Percentiles rank a stretch among this genome's conserved stretches.
These are phyloP conservation scores for Todus mexicanus DNA, from an alignment of 2,797 vertebrate species.

Conservation along the genomic window DNA sequence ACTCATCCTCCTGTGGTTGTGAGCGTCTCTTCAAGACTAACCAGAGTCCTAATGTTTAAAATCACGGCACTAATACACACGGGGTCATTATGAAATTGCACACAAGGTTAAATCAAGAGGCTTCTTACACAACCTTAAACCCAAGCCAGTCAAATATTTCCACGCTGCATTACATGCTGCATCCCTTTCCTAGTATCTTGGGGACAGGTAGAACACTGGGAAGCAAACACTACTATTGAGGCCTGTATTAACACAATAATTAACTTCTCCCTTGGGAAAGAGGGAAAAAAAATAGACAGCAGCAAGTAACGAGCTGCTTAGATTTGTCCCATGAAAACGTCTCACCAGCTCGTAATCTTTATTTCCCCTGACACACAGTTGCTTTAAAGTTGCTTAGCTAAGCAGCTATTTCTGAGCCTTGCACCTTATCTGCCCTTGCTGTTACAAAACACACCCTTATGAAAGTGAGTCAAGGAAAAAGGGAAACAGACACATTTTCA, in stretches of 20 bases:
- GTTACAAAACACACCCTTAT: slow-evolving; percentile 19
- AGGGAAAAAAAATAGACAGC: not conserved
- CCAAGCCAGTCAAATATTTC: not conserved
- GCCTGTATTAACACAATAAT: not conserved
- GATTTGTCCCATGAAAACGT: not conserved
- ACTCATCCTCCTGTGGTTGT: not conserved
- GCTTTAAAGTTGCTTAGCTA: not conserved
- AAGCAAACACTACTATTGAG: slow-evolving; percentile 21
- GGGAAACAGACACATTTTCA: not conserved
- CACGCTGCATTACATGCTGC: not conserved
- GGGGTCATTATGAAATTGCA: not conserved
- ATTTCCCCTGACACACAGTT: not conserved
- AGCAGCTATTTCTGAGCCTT: not conserved
- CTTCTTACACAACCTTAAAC: not conserved
- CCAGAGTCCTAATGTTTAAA: not conserved
- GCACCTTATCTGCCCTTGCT: not conserved
- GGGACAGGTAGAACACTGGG: slow-evolving; percentile 10
- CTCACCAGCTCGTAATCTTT: slow-evolving; percentile 5
- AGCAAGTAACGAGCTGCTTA: not conserved
- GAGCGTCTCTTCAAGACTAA: not conserved
- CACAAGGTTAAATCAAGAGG: not conserved
- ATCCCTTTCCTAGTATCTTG: not conserved
- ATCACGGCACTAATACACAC: not conserved
- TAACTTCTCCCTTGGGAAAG: slow-evolving; percentile 9
- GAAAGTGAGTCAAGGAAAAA: not conserved